A percentile compares a stretch with the other conserved stretches of the same genome.
phyloP scores from a whole-genome alignment of 1,140 invertebrate species.

The Drosophila rufa region DNA sequence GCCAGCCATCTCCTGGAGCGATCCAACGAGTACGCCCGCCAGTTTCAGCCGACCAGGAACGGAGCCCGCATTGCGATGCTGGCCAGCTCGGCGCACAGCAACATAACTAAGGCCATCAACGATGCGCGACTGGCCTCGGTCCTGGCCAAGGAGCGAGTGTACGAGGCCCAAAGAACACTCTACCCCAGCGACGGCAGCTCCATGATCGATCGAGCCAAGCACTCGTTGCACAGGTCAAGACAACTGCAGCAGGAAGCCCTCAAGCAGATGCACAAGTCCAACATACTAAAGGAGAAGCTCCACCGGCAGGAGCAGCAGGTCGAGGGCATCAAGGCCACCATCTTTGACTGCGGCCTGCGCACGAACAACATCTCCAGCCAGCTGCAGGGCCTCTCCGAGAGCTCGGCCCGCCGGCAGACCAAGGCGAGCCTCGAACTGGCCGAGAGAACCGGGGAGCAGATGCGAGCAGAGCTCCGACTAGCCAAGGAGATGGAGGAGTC shows the following conservation, averaged over 20 bases:
- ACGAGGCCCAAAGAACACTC: slow-evolving; percentile 67
- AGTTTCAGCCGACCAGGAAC: slow-evolving; percentile 82
- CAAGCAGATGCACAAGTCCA: slow-evolving; percentile 85
- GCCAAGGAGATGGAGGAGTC: slow-evolving; percentile 85
- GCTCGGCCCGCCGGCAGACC: slow-evolving; percentile 70
- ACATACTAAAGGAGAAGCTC: slow-evolving; percentile 81
- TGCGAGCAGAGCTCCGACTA: slow-evolving; percentile 86
- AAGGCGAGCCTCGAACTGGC: slow-evolving; percentile 85
- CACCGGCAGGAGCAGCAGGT: slow-evolving; percentile 86
- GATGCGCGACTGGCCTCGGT: slow-evolving; percentile 88
- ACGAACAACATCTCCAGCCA: slow-evolving; percentile 86
- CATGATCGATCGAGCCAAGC: slow-evolving; percentile 85
- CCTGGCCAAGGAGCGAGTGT: slow-evolving; percentile 87
- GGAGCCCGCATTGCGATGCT: slow-evolving; percentile 80
- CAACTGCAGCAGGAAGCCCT: slow-evolving; percentile 83
- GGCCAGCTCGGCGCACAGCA: slow-evolving; percentile 91
- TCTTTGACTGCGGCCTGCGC: slow-evolving; percentile 86
- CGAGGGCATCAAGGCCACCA: slow-evolving; percentile 85
- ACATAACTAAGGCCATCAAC: slow-evolving; percentile 90
- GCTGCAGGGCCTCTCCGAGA: slow-evolving; percentile 58
- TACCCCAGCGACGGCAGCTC: slow-evolving; percentile 85
- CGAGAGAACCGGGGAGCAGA: slow-evolving; percentile 85
- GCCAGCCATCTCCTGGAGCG: slow-evolving; percentile 88
- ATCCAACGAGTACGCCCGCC: slow-evolving; percentile 87
- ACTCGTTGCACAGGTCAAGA: slow-evolving; percentile 85